phyloP scores from a whole-genome alignment of 2,113 vertebrate genomes.

The Neotoma lepida region DNA sequence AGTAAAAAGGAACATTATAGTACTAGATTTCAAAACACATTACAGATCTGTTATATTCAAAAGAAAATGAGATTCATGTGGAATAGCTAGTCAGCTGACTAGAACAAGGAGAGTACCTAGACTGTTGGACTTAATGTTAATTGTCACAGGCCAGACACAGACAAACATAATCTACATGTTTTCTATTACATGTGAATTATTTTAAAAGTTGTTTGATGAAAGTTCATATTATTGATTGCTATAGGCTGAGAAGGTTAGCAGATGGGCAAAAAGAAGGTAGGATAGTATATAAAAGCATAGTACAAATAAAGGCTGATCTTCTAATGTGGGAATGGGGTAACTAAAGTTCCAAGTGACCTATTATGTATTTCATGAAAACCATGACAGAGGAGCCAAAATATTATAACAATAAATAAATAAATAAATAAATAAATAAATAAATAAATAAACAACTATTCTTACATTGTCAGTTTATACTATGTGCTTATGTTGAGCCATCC shows the following conservation, averaged over 20 bases:
- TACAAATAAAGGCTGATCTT: background rate
- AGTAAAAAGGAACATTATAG: background rate
- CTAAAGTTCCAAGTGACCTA: background rate
- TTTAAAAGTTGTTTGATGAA: background rate
- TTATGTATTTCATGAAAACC: background rate
- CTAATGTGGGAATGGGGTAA: background rate
- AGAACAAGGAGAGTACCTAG: background rate
- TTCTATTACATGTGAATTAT: background rate
- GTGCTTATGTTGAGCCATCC: background rate
- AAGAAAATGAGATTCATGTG: background rate
- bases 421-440: background rate
- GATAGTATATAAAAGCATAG: background rate
- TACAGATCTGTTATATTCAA: background rate
- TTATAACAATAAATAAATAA: background rate
- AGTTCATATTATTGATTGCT: background rate
- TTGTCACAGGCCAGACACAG: background rate
- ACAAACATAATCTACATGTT: background rate
- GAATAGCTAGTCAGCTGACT: background rate
- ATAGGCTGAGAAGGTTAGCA: background rate
- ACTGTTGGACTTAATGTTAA: background rate
- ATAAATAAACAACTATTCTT: background rate
- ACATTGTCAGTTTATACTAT: background rate
- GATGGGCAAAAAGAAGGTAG: background rate
- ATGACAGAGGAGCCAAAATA: background rate
- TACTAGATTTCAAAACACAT: background rate